Conservation (phyloP, 30 jellyfish, hydroid and myxozoan species). For the Cassiopea andromeda region DNA sequence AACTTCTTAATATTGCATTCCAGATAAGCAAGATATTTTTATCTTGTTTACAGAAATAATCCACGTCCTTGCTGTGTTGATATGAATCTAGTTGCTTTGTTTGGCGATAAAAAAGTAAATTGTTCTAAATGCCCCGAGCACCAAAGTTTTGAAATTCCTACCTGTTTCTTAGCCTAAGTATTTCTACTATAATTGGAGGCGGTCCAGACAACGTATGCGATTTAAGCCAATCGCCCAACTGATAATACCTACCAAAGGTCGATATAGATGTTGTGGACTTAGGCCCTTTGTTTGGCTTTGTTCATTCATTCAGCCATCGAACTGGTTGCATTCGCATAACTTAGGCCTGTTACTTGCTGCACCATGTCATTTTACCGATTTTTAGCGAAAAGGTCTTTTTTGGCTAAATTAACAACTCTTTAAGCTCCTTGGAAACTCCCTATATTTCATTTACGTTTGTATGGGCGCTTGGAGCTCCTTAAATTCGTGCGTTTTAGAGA, state of each 20-base stretch:
- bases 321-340: too few relatives aligned
- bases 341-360: too few relatives aligned
- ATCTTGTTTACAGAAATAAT: slow-evolving; percentile 12
- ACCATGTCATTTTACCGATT: too few relatives aligned
- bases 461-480: too few relatives aligned
- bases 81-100: background rate
- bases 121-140: background rate
- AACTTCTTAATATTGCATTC: background rate
- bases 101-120: background rate
- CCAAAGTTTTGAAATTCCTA: background rate
- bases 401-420: too few relatives aligned
- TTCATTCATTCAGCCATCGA: background rate
- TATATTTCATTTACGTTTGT: too few relatives aligned
- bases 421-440: too few relatives aligned
- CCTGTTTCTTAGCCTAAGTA: background rate
- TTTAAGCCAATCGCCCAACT: background rate
- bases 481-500: too few relatives aligned
- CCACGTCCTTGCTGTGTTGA: background rate
- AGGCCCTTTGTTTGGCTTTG: background rate
- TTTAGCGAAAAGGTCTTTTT: too few relatives aligned
- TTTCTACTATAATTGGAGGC: background rate
- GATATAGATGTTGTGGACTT: background rate
- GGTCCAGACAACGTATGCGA: background rate
- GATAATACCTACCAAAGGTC: background rate
- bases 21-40: background rate